phyloP scores from a whole-genome alignment of 2,113 vertebrate species.

The Ibidorhyncha struthersii region DNA sequence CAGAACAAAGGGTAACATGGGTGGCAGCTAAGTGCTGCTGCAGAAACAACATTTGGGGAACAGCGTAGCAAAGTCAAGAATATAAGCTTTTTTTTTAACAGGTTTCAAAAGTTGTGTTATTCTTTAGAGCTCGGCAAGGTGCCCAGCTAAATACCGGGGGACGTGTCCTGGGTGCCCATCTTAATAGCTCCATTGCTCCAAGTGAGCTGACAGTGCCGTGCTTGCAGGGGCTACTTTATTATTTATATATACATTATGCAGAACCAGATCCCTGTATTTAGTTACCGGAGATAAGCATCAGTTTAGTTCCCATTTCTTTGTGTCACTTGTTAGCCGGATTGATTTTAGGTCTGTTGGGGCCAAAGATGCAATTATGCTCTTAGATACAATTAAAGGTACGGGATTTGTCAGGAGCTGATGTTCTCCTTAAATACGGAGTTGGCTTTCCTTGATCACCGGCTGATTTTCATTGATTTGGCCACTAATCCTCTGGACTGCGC shows the following conservation, averaged over 20 bases:
- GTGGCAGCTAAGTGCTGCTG: not conserved
- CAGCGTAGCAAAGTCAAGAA: not conserved
- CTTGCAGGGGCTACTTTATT: not conserved
- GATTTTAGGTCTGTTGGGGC: not conserved
- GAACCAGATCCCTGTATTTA: not conserved
- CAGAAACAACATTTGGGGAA: not conserved
- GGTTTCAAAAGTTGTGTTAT: not conserved
- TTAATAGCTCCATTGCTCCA: accelerated
- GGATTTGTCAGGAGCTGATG: not conserved
- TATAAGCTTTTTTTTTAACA: not conserved
- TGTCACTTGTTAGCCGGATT: not conserved
- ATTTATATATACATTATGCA: not conserved
- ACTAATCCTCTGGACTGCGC: not conserved
- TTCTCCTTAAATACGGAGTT: not conserved
- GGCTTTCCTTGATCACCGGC: not conserved
- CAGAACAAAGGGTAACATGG: not conserved
- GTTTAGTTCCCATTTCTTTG: not conserved
- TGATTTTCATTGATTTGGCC: not conserved
- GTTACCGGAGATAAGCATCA: not conserved
- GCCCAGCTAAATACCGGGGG: not conserved
- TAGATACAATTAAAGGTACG: not conserved
- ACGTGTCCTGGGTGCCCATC: not conserved
- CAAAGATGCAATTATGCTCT: not conserved
- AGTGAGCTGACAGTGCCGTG: not conserved
- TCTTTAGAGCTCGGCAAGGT: not conserved